Conservation (phyloP, 2,797 vertebrate genomes). For the Psittacula echo region DNA sequence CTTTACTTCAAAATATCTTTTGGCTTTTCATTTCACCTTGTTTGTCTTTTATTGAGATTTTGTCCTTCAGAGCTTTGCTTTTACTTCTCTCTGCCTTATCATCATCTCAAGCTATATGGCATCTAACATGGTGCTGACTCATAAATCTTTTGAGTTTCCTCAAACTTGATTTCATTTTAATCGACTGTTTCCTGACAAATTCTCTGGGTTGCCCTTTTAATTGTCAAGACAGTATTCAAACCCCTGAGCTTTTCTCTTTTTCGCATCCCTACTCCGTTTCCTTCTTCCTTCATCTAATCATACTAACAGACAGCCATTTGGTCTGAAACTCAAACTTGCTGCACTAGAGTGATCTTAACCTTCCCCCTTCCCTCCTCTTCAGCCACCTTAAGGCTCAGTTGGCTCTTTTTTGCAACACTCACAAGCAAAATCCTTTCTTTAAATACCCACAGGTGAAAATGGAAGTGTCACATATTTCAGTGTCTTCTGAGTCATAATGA, state of each 20-base stretch:
- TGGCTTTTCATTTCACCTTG: background rate
- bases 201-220: background rate
- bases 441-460: background rate
- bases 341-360: background rate
- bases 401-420: background rate
- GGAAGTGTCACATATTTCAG: background rate
- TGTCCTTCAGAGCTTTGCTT: background rate
- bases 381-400: background rate
- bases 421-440: background rate
- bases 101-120: background rate
- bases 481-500: background rate
- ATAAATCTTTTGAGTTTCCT: background rate
- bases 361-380: background rate
- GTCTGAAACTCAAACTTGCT: background rate
- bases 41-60: background rate
- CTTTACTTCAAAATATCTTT: background rate
- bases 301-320: background rate
- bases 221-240: background rate
- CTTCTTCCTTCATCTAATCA: background rate
- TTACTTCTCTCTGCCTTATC: background rate
- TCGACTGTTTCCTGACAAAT: background rate
- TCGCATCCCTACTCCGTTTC: background rate
- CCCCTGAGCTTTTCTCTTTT: background rate
- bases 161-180: background rate
- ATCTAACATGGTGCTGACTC: background rate